Evolutionary conservation across 2,113 vertebrate species (phyloP), one percentile per base, ranked within the genome.

Genomic region (Cromileptes altivelis): DNA sequence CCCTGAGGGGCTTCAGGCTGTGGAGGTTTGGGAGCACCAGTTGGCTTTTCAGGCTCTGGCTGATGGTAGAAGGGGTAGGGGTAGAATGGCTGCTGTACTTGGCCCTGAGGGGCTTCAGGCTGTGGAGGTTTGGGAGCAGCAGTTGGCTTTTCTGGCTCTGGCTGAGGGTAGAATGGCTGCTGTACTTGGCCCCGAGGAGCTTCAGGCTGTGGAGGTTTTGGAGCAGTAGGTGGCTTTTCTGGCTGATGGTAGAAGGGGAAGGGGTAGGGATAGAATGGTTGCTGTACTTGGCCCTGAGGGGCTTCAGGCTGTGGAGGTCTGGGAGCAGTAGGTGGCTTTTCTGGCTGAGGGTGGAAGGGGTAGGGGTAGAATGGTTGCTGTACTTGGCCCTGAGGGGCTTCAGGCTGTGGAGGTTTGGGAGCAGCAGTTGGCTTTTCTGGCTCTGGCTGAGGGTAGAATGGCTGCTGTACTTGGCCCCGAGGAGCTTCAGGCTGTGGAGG

Each of bases 191-290:
- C 13, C 21, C 0, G 1, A 47, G 63, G 21, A 7, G n/a, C n/a
- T 45, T 65, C 7, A 65, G 42, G n/a, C 14, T 47, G 11, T 9
- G 4, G n/a, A 4, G 42, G n/a, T 8, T 11, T 25, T 27, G 64
- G 64, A 5, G 15, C 14, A 49, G 18, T 18, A 40, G 60, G 17
- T 18, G 63, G 63, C 33, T 63, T 63, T 19, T 60, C 0, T 19
- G 78, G 75, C 25, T 74, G 63, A n/a, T 50, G 53, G 65, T 71
- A 61, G 47, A 52, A 75, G n/a, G n/a, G n/a, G n/a, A n/a, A n/a
- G 14, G 76, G 6, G 1, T 42, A 42, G 15, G 27, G 52, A 42
- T 69, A 58, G 11, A 72, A 27, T 19, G 55, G 27, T 8, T 72
- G 55, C 0, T 70, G 1, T 5, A 70, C 23, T 49, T 67, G 52